Conservation (phyloP, 2,888 invertebrate species). For the Melinaea menophilus region DNA sequence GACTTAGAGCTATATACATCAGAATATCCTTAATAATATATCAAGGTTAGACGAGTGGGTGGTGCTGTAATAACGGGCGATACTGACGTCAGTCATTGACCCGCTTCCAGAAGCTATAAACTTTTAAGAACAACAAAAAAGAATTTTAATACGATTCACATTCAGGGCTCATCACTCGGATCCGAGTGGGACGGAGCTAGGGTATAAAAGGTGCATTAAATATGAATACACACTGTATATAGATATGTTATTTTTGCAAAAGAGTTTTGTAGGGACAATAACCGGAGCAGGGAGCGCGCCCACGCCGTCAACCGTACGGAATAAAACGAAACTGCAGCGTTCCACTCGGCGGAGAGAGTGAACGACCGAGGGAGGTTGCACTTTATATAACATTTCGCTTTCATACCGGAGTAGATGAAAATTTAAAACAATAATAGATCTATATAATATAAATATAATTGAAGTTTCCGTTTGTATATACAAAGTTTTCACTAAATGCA, state of each 20-base stretch:
- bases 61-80: constrained; percentile 33
- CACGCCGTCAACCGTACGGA: constrained; percentile 57
- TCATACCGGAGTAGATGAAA: constrained; percentile 27
- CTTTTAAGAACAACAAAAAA: too few species aligned
- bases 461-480: too few species aligned
- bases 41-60: constrained; percentile 37
- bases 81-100: constrained; percentile 51
- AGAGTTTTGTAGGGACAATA: constrained; percentile 36
- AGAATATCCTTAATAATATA: constrained; percentile 31
- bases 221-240: too few species aligned
- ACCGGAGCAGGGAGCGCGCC: constrained; percentile 44
- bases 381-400: constrained; percentile 39
- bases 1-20: too few species aligned
- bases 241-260: constrained; percentile 10
- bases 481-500: too few species aligned
- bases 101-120: constrained; percentile 34
- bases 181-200: too few species aligned
- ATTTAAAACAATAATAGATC: constrained; percentile 10
- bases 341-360: constrained; percentile 45
- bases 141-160: too few species aligned
- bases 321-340: constrained; percentile 55
- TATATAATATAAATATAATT: too few species aligned
- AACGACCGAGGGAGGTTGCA: constrained; percentile 54
- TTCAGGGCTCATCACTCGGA: too few species aligned
- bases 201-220: too few species aligned